Conservation (phyloP, 2,888 invertebrate species). For the Lissonota sp. region DNA sequence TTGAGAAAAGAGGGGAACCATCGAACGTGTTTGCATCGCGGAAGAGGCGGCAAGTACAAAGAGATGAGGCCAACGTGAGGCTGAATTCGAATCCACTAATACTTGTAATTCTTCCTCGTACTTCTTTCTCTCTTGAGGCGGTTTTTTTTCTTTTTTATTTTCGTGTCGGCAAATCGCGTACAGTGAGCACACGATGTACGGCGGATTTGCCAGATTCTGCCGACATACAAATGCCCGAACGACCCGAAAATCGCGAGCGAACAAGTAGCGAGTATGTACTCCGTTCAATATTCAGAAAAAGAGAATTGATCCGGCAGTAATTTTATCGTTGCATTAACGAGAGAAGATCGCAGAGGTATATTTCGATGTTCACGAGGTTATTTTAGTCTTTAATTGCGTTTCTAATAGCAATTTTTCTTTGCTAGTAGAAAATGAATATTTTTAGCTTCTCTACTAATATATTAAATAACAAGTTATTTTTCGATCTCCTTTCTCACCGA, state of each 20-base stretch:
- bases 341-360: no score
- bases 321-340: conserved; percentile 14
- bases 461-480: no score
- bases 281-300: conserved; percentile 51
- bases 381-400: no score
- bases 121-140: conserved; percentile 50
- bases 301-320: conserved; percentile 46
- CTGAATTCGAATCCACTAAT: conserved; percentile 45
- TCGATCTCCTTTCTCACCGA: no score
- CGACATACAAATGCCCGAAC: conserved; percentile 50
- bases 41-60: conserved; percentile 62
- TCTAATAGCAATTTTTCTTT: no score
- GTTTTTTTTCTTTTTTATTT: neutral
- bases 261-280: conserved; percentile 46
- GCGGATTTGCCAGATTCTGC: neutral
- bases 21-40: conserved; percentile 63
- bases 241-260: conserved; percentile 47
- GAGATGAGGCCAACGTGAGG: conserved; percentile 30
- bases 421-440: no score
- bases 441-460: no score
- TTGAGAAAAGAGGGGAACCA: conserved; percentile 47
- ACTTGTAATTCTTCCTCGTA: conserved; percentile 51
- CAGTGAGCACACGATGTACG: neutral
- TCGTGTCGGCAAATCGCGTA: neutral
- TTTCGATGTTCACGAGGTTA: no score